Evolutionary conservation across 2,888 invertebrate species (phyloP), one percentile per base, ranked within the genome.

Genomic region (Trachelus stipa): DNA sequence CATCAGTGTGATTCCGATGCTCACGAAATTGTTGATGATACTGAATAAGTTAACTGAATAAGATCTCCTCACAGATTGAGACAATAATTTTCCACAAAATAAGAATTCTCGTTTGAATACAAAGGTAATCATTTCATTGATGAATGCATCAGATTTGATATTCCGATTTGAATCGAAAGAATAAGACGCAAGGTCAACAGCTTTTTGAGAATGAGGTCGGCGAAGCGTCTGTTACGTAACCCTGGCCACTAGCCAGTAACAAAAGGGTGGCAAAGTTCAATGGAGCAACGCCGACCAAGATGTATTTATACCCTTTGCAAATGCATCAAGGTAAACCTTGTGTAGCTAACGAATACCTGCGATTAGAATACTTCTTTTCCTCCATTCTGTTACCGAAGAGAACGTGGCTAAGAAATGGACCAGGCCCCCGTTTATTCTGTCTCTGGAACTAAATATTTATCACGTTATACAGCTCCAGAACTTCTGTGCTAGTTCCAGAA

Each of bases 191-290:
- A 91, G 91, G 91, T 90, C 88, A 89, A 85, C 73, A 77, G 69
- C 40, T 69, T 78, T 77, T 80, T 79, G 75, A 81, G 85, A 90
- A 90, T 82, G 88, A 89, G 91, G 91, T 90, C 88, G 89, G 82
- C 87, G 82, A 87, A 87, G 86, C 88, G 84, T 81, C 84, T 81
- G 83, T 91, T 91, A 88, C 90, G 89, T 89, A 90, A 91, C 84
- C 82, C 86, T 91, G 91, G 90, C 91, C 82, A 79, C 75, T 69
- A 77, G 88, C 91, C 91, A 90, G 85, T 80, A 81, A 82, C 81
- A 85, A 83, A 82, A 82, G 81, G 85, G 84, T 88, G 90, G 89
- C 90, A 91, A 90, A 88, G 91, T 91, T 91, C 91, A 91, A 91
- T 91, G 91, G 88, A 91, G 91, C 90, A 91, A 88, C 88, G 86